phyloP scores from a whole-genome alignment of 2,797 vertebrate genomes.

The Xyrichtys novacula region DNA sequence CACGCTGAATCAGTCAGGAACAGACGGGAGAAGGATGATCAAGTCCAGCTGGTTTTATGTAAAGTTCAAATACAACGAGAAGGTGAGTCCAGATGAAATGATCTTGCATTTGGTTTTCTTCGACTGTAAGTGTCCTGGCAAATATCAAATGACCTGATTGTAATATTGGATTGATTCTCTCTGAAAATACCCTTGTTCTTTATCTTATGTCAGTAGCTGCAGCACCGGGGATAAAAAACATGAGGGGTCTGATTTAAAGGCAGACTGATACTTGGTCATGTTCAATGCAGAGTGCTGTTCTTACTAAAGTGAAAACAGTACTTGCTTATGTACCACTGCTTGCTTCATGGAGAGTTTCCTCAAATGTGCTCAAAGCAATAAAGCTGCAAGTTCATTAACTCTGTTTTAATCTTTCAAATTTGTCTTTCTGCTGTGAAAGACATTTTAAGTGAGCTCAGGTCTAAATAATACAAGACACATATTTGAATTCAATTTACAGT shows the following conservation, averaged over 20 bases:
- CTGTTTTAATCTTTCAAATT: not conserved
- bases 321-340: not conserved
- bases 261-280: not conserved
- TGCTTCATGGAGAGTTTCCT: not conserved
- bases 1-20: conserved; percentile 46
- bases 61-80: conserved; percentile 98
- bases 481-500: no score
- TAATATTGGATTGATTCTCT: conserved; percentile 8
- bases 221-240: not conserved
- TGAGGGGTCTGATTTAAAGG: no score
- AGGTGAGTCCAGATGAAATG: conserved; percentile 86
- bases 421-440: not conserved
- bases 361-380: not conserved
- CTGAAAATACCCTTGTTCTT: conserved; percentile 12
- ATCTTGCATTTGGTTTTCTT: not conserved
- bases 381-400: not conserved
- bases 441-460: no score
- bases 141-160: conserved; percentile 18
- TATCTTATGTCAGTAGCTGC: conserved; percentile 13
- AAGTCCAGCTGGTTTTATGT: conserved; percentile 99
- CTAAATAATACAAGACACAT: no score
- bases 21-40: conserved; percentile 87
- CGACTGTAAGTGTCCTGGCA: not conserved
- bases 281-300: not conserved
- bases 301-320: conserved; percentile 8